Evolutionary conservation across 2,113 vertebrate species (phyloP), one percentile per base, ranked within the genome.

Genomic region (Xenopus laevis): DNA sequence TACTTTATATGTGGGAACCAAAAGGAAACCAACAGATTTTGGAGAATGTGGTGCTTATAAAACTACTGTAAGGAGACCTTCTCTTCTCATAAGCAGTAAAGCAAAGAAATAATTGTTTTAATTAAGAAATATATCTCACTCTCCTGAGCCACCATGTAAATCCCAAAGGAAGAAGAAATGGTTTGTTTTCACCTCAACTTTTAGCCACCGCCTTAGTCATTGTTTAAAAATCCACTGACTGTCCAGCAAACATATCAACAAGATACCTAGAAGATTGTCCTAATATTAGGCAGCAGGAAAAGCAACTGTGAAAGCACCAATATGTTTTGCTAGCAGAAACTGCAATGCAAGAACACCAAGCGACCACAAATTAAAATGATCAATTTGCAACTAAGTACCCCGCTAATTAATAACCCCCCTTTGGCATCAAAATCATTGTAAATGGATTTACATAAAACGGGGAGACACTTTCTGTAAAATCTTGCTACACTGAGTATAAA

Each of bases 31-130:
- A 20, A 74, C 72, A 77, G 71, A 65, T 63, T 79, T 75, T 82
- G 81, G 79, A 87, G 67, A 71, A 64, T 58, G 79, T 74, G 89
- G 85, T 93, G 91, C 89, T 89, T 78, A 82, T 53, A n/a, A 81
- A 78, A 78, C 53, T 62, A 76, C 83, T 81, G 79, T 67, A 80
- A 18, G 65, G 71, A 3, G 78, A 64, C 53, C 63, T 85, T 78
- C 71, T 2, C 3, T 13, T 11, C 70, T 82, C 11, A 27, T 27
- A 62, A 52, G 61, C 57, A 74, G 6, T 68, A 55, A 64, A 67
- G 74, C 11, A 44, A 61, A 23, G n/a, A 70, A 62, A 33, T n/a
- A 72, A 23, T 65, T 63, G 78, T 80, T 81, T 59, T 69, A 76
- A 79, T 80, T 76, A 83, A 78, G 46, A n/a, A 20, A 81, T 8